A percentile compares a stretch with the other conserved stretches of the same genome.
These are phyloP conservation scores for Bombus fervidus DNA, from an alignment of 1,140 invertebrate species.

Conservation along the genomic window DNA sequence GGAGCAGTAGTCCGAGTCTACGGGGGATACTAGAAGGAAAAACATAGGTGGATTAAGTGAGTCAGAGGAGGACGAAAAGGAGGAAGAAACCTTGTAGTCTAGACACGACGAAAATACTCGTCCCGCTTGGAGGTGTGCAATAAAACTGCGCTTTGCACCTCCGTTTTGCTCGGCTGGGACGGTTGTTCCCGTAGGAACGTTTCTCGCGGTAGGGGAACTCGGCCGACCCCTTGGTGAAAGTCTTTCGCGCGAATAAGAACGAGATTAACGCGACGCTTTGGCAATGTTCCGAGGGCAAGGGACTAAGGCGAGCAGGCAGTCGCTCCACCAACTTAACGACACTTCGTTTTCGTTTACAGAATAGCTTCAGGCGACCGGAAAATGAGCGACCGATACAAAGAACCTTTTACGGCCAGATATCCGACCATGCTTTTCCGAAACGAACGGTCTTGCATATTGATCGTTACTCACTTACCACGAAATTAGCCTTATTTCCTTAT, in stretches of 20 bases:
- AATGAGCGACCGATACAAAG: slow-evolving; percentile 54
- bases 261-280: slow-evolving; percentile 67
- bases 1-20: background rate
- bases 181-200: slow-evolving; percentile 45
- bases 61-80: background rate
- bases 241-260: slow-evolving; percentile 58
- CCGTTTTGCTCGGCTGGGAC: slow-evolving; percentile 24
- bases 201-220: background rate
- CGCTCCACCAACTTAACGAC: slow-evolving; percentile 43
- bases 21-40: slow-evolving; percentile 1
- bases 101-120: slow-evolving; percentile 63
- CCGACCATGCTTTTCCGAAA: background rate
- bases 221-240: slow-evolving; percentile 41
- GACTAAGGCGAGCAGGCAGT: slow-evolving; percentile 23
- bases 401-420: background rate
- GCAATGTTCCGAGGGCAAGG: slow-evolving; percentile 53
- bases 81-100: slow-evolving; percentile 44
- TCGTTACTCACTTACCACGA: background rate
- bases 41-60: background rate
- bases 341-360: slow-evolving; percentile 54
- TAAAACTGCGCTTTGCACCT: slow-evolving; percentile 34
- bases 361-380: slow-evolving; percentile 58
- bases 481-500: background rate
- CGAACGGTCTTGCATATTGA: background rate
- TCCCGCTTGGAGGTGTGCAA: slow-evolving; percentile 1